phyloP scores from a whole-genome alignment of 2,888 invertebrate species.

The Lampropteryx suffumata region DNA sequence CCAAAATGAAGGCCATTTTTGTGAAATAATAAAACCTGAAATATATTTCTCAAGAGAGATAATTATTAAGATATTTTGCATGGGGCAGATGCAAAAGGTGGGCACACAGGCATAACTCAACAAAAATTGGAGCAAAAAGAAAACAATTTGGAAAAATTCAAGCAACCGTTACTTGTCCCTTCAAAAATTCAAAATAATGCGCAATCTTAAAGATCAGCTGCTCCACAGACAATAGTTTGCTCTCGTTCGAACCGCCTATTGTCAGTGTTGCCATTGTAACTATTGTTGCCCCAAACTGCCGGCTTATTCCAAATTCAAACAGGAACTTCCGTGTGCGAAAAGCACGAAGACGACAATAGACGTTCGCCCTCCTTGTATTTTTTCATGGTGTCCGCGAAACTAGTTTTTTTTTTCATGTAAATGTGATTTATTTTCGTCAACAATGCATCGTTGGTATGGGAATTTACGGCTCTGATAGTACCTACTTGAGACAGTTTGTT shows the following conservation, averaged over 20 bases:
- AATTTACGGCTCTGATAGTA: slow-evolving; percentile 56
- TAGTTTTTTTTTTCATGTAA: slow-evolving; percentile 75
- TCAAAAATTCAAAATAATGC: slow-evolving; percentile 51
- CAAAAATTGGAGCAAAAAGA: slow-evolving; percentile 49
- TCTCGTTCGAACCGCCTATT: slow-evolving; percentile 67
- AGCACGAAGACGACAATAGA: slow-evolving; percentile 54
- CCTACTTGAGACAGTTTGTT: slow-evolving; percentile 52
- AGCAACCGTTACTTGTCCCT: slow-evolving; percentile 55
- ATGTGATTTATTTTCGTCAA: slow-evolving; percentile 80
- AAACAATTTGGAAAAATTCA: slow-evolving; percentile 51
- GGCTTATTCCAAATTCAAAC: slow-evolving; percentile 60
- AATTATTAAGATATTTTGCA: slow-evolving; percentile 22
- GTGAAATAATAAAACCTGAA: not conserved
- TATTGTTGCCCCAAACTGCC: slow-evolving; percentile 64
- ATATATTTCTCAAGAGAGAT: slow-evolving; percentile 14
- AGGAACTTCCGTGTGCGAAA: slow-evolving; percentile 79
- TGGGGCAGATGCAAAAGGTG: slow-evolving; percentile 34
- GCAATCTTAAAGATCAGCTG: slow-evolving; percentile 69
- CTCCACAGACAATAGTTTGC: slow-evolving; percentile 57
- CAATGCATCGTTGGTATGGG: slow-evolving; percentile 72
- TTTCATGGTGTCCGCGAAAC: slow-evolving; percentile 60
- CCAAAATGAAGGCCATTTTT: too few relatives aligned
- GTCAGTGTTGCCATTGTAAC: slow-evolving; percentile 59
- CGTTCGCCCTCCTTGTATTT: slow-evolving; percentile 56
- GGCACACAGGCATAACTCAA: slow-evolving; percentile 37